A percentile compares a stretch with the other conserved stretches of the same genome.
Evolutionary conservation across 2,113 vertebrate genomes (phyloP).

Genomic region (Ammodytes dubius): DNA sequence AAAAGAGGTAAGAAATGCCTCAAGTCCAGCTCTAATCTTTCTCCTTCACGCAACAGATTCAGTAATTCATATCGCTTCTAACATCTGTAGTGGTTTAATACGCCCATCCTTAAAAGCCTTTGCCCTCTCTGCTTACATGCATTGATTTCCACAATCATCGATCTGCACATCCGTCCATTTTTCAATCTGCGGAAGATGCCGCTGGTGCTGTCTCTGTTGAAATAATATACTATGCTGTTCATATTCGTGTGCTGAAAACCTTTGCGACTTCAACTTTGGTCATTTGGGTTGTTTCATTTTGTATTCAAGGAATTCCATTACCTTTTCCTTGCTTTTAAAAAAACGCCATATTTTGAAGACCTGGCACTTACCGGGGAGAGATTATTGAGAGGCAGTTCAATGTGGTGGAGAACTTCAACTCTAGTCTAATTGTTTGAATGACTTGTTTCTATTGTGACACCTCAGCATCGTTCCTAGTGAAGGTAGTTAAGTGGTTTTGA

Average conservation of each 20-base stretch:
- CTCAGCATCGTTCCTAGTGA: not conserved
- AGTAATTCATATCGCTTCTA: not conserved
- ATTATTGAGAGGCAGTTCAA: not conserved
- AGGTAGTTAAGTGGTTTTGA: not conserved
- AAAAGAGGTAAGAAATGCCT: slow-evolving; percentile 90
- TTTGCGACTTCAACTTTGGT: not conserved
- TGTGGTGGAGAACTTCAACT: not conserved
- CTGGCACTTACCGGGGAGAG: not conserved
- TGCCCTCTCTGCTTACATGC: slow-evolving; percentile 25
- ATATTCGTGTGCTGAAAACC: not conserved
- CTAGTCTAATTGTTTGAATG: slow-evolving; percentile 1
- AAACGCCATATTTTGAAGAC: slow-evolving; percentile 2
- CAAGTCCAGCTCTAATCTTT: not conserved
- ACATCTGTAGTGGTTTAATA: not conserved
- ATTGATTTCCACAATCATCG: slow-evolving; percentile 12
- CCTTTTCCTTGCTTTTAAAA: not conserved
- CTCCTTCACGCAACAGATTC: not conserved
- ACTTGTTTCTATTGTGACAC: not conserved
- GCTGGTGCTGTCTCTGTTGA: slow-evolving; percentile 89
- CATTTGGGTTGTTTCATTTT: too few relatives aligned
- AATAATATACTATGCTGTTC: not conserved
- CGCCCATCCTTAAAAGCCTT: not conserved
- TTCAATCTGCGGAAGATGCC: slow-evolving; percentile 84
- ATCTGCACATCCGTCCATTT: slow-evolving; percentile 29
- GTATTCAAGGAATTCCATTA: too few relatives aligned